phyloP scores from a whole-genome alignment of 1,140 invertebrate species.

The Neoseiulus cucumeris region DNA sequence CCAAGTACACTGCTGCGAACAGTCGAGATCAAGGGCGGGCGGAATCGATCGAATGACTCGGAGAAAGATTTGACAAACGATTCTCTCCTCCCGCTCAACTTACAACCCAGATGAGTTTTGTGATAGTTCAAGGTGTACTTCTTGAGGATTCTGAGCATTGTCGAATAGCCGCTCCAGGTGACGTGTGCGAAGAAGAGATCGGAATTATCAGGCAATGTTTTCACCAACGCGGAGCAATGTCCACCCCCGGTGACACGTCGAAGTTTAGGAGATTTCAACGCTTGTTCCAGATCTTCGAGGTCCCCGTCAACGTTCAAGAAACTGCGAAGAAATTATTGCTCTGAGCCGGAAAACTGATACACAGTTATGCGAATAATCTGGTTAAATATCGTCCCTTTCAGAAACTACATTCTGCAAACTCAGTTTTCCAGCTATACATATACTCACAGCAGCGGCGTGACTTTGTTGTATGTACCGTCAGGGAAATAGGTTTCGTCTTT shows the following conservation, averaged over 20 bases:
- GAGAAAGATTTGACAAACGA: no score
- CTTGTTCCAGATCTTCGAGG: slow-evolving; percentile 44
- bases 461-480: neutral
- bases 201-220: slow-evolving; percentile 33
- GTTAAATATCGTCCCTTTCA: slow-evolving; percentile 20
- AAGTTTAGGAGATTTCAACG: slow-evolving; percentile 20
- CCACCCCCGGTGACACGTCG: slow-evolving; percentile 25
- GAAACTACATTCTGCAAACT: neutral
- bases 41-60: no score
- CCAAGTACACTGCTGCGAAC: no score
- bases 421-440: neutral
- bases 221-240: slow-evolving; percentile 40
- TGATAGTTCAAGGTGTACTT: slow-evolving; percentile 65
- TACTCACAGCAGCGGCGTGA: neutral
- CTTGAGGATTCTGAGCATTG: slow-evolving; percentile 73
- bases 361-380: neutral
- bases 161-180: slow-evolving; percentile 49
- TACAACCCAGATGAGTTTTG: slow-evolving; percentile 28
- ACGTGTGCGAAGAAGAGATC: slow-evolving; percentile 43
- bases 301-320: slow-evolving; percentile 40
- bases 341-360: slow-evolving; percentile 15
- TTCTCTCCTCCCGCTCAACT: no score
- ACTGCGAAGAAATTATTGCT: neutral
- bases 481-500: neutral
- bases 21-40: no score